These are phyloP conservation scores for Bradypodion ventrale DNA, from an alignment of 2,797 vertebrate genomes.

Conservation along the genomic window DNA sequence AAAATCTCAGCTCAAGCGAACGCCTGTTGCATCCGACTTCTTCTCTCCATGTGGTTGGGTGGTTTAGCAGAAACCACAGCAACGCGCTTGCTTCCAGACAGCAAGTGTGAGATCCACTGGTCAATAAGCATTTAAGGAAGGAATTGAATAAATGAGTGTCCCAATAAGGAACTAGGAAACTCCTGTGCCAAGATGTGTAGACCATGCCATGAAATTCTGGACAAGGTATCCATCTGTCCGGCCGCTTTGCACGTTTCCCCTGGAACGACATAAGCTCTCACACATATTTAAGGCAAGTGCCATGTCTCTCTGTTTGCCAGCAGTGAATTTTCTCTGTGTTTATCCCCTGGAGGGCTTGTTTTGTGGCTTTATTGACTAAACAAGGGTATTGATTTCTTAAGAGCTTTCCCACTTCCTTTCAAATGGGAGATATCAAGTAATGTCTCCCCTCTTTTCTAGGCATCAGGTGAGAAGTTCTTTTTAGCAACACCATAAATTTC, in stretches of 20 bases:
- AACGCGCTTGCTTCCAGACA: background rate
- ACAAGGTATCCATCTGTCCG: rapidly evolving
- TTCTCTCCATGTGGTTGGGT: too few relatives aligned
- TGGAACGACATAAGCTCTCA: background rate
- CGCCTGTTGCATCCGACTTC: background rate
- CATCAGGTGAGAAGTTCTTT: conserved; percentile 70
- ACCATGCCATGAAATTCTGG: too few relatives aligned
- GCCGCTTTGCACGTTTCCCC: background rate
- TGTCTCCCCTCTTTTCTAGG: conserved; percentile 71
- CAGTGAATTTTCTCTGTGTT: conserved; percentile 53
- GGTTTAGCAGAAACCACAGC: too few relatives aligned
- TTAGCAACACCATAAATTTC: conserved; percentile 75
- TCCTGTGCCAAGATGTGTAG: background rate
- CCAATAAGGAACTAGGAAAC: background rate
- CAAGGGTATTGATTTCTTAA: conserved; percentile 85
- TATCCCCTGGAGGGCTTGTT: conserved; percentile 70
- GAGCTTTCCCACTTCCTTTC: conserved; percentile 81
- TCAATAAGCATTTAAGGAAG: background rate
- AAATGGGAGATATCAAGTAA: conserved; percentile 73
- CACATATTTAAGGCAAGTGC: background rate
- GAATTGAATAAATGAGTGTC: background rate
- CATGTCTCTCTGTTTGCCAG: background rate
- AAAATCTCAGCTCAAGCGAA: too few relatives aligned
- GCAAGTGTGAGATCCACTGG: background rate
- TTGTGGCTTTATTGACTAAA: conserved; percentile 86